These are phyloP conservation scores for Zaprionus nigranus DNA, from an alignment of 1,140 invertebrate species.

Conservation along the genomic window DNA sequence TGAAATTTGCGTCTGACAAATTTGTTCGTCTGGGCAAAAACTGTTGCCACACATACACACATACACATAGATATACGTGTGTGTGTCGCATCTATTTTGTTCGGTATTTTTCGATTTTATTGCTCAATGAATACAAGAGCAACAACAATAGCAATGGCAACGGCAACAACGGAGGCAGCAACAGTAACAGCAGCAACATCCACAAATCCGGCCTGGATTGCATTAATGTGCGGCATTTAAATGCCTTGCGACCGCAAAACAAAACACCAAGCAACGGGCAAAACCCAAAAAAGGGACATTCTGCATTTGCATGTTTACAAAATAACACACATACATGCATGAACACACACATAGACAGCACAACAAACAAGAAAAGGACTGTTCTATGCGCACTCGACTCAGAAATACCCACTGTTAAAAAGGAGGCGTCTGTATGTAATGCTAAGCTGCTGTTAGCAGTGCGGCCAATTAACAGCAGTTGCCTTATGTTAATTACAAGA, in stretches of 20 bases:
- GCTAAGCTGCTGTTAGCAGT: neutral
- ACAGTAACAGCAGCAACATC: neutral
- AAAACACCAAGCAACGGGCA: constrained; percentile 66
- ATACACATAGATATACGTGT: neutral
- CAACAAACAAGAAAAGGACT: neutral
- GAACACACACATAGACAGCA: constrained; percentile 13
- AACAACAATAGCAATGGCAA: neutral
- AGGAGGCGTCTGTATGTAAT: neutral
- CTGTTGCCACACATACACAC: constrained; percentile 27
- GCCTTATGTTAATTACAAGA: too few species aligned
- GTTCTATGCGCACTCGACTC: constrained; percentile 1
- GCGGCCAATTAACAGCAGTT: neutral
- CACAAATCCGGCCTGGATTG: constrained; percentile 48
- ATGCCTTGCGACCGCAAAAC: constrained; percentile 74
- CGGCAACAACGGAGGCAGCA: neutral
- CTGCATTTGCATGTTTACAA: constrained; percentile 69
- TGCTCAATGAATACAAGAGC: constrained; percentile 61
- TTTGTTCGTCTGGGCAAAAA: constrained; percentile 48
- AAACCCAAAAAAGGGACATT: constrained; percentile 48
- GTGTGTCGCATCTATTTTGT: constrained; percentile 36
- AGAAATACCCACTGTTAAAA: constrained; percentile 17
- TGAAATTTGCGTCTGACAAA: constrained; percentile 58
- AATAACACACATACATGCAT: constrained; percentile 19
- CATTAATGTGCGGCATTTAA: constrained; percentile 78
- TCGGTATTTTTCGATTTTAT: constrained; percentile 71